Conservation (phyloP, 2,113 vertebrate species). For the Struthidea cinerea region DNA sequence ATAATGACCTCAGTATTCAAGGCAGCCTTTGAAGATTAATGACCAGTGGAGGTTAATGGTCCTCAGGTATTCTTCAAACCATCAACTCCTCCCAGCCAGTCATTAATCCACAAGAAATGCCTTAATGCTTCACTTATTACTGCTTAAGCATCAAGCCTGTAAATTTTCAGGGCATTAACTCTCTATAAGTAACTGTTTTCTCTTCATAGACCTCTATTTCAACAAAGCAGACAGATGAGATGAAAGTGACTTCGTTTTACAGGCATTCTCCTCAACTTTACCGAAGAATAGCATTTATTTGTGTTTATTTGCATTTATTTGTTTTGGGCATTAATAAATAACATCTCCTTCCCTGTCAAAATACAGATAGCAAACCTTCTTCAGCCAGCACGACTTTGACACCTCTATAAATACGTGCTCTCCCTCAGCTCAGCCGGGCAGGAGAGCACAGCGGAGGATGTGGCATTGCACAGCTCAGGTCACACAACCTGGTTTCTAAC, state of each 20-base stretch:
- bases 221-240: not conserved
- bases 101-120: constrained; percentile 62
- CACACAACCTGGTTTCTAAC: not conserved
- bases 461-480: not conserved
- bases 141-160: constrained; percentile 46
- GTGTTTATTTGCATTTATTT: not conserved
- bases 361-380: not conserved
- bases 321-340: not conserved
- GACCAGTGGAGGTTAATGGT: constrained; percentile 55
- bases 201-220: constrained; percentile 27
- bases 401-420: not conserved
- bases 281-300: not conserved
- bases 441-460: not conserved
- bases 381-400: not conserved
- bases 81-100: constrained; percentile 58
- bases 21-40: constrained; percentile 51
- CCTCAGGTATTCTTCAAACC: constrained; percentile 49
- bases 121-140: constrained; percentile 55
- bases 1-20: constrained; percentile 42
- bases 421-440: not conserved
- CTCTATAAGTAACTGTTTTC: constrained; percentile 43
- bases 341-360: not conserved
- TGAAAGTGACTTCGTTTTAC: not conserved
- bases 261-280: not conserved
- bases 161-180: constrained; percentile 46